Evolutionary conservation across 2,888 invertebrate species (phyloP), one percentile per base, ranked within the genome.

Genomic region (Diaperis boleti): DNA sequence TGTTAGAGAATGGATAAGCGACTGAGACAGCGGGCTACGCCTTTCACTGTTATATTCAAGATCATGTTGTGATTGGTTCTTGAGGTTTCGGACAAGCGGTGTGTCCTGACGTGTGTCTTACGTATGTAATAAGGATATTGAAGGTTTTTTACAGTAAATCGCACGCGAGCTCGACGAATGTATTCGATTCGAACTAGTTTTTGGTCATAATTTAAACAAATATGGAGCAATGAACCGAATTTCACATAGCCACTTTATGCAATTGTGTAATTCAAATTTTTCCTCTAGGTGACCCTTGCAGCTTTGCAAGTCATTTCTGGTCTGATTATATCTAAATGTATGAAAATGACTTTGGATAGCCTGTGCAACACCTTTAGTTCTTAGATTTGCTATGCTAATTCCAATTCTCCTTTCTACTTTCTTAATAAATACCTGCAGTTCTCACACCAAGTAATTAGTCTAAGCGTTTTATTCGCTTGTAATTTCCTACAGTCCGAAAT

Each of bases 101-200:
- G 60, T 60, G 60, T 60, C 60, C 52, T 47, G 52, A 60, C 60
- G 60, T 59, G 41, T 59, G 59, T 41, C 41, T 57, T 59, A 59
- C 49, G 49, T 50, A 56, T 45, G 44, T 29, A 15, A 56, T 44
- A 44, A 56, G 56, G 56, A 56, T 45, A 52, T 52, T 11, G 20
- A 37, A 37, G 17, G 8, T 10, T 18, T 39, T 33, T 35, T 15
- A 7, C 3, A 35, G 7, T 7, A 11, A 52, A 26, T 52, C 26
- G 37, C 52, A 52, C 52, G 26, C 52, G 22, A 37, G 1, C 4
- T 11, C 18, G 22, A 37, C 39, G 22, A 52, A 52, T 52, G 22
- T 26, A 52, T 52, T 26, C 13, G n/a, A n/a, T 13, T 20, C 8
- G 26, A 20, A 52, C 52, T 37, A 26, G 52, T 52, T 52, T 52